phyloP scores from a whole-genome alignment of 2,888 invertebrate species.

The Drosophila putrida region DNA sequence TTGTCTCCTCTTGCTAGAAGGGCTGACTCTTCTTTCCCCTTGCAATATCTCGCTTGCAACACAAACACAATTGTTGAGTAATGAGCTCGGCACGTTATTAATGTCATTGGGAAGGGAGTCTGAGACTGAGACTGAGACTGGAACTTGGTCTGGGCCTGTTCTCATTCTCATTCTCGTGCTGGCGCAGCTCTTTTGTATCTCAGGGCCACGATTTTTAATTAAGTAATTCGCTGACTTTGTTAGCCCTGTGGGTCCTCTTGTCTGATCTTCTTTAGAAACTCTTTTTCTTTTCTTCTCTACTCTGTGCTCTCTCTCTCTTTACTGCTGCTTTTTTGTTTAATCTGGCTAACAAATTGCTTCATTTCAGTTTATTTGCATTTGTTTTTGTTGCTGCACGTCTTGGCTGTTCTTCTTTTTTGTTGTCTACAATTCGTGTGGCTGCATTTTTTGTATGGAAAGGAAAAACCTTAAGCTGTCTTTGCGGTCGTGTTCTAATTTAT shows the following conservation, averaged over 20 bases:
- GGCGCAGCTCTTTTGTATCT: slow-evolving; percentile 46
- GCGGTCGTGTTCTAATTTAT: slow-evolving; percentile 81
- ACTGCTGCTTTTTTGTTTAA: slow-evolving; percentile 58
- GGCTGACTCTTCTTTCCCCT: slow-evolving; percentile 23
- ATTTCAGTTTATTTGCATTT: slow-evolving; percentile 81
- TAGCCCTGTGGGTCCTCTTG: slow-evolving; percentile 66
- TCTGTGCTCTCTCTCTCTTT: slow-evolving; percentile 15
- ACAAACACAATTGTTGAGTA: slow-evolving; percentile 75
- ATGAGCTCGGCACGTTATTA: slow-evolving; percentile 80
- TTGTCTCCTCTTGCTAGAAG: slow-evolving; percentile 57
- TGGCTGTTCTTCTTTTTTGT: slow-evolving; percentile 32
- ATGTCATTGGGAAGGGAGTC: slow-evolving; percentile 62
- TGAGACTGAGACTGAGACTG: slow-evolving; percentile 7
- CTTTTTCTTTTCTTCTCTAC: slow-evolving; percentile 10
- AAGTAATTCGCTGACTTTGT: slow-evolving; percentile 83
- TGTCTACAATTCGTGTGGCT: slow-evolving; percentile 60
- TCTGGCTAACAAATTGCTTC: slow-evolving; percentile 80
- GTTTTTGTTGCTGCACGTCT: slow-evolving; percentile 59
- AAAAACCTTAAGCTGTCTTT: slow-evolving; percentile 54
- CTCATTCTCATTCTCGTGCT: slow-evolving; percentile 33
- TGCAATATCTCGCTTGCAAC: not conserved
- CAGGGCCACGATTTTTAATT: slow-evolving; percentile 83
- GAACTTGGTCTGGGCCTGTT: slow-evolving; percentile 28
- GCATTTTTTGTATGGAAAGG: slow-evolving; percentile 26
- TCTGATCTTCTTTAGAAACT: slow-evolving; percentile 51